These are phyloP conservation scores for Saccostrea echinata DNA, from an alignment of 1,140 invertebrate species.

Conservation along the genomic window DNA sequence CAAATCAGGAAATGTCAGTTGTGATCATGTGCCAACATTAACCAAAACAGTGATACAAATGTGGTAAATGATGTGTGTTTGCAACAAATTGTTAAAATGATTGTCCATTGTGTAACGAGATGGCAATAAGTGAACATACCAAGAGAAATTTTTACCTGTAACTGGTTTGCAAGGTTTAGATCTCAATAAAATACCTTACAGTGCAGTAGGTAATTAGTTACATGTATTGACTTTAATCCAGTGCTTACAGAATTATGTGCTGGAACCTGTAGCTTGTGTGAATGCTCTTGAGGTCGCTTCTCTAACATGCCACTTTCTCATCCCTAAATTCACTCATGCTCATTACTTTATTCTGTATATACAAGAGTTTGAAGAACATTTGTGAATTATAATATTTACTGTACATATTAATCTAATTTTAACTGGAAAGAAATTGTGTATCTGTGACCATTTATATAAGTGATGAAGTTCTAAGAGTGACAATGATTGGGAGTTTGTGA, in stretches of 20 bases:
- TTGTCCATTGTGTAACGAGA: neutral
- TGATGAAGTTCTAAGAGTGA: constrained; percentile 5
- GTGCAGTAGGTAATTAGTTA: neutral
- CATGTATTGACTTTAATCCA: neutral
- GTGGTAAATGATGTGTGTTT: neutral
- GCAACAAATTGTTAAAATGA: neutral
- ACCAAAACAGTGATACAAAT: constrained; percentile 22
- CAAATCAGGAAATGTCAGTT: constrained; percentile 69
- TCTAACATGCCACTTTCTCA: neutral
- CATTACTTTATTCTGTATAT: constrained; percentile 1
- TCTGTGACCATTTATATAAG: constrained; percentile 11
- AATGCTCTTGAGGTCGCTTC: neutral
- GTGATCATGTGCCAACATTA: neutral
- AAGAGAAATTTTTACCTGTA: neutral
- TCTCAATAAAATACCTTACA: neutral
- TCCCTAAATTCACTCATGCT: neutral
- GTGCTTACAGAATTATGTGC: neutral
- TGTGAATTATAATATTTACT: neutral
- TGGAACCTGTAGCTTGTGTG: neutral
- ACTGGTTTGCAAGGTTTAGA: constrained; percentile 16
- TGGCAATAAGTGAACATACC: neutral
- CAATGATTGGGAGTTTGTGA: neutral
- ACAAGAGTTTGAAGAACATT: neutral
- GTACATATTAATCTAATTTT: neutral
- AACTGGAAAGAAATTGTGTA: neutral